Conservation (phyloP, 92 coral and sea anemone genomes). For the Porites rus region DNA sequence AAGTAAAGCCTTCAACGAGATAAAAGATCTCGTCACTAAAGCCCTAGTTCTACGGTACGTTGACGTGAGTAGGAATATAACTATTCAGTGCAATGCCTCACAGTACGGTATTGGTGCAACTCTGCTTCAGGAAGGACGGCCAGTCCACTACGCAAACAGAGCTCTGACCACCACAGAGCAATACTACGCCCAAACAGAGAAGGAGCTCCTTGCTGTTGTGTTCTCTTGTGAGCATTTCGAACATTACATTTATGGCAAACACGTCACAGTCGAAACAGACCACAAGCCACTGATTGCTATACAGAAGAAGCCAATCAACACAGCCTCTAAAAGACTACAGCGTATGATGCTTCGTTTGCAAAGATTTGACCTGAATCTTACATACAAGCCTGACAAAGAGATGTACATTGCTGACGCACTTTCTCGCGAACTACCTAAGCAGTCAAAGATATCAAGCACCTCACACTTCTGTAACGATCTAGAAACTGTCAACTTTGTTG, state of each 20-base stretch:
- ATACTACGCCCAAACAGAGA: constrained; percentile 55
- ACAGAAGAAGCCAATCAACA: background rate
- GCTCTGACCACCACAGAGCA: constrained; percentile 54
- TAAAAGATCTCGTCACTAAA: constrained; percentile 46
- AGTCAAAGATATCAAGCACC: constrained; percentile 1
- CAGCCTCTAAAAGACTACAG: constrained; percentile 6
- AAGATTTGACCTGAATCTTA: background rate
- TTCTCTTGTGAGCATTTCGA: constrained; percentile 53
- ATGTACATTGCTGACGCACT: constrained; percentile 38
- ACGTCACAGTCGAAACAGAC: constrained; percentile 44
- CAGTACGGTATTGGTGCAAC: constrained; percentile 58
- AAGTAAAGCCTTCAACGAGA: constrained; percentile 58
- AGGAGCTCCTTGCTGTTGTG: constrained; percentile 55
- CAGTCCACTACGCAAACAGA: constrained; percentile 52
- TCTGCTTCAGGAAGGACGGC: constrained; percentile 47
- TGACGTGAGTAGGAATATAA: constrained; percentile 51
- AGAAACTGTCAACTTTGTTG: constrained; percentile 32
- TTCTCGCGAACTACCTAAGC: constrained; percentile 23
- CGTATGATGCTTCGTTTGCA: constrained; percentile 7
- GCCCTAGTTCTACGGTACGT: constrained; percentile 60
- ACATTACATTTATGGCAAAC: constrained; percentile 60
- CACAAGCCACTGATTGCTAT: constrained; percentile 7
- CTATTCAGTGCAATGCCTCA: constrained; percentile 48
- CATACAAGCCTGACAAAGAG: no score
- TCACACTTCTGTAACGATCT: constrained; percentile 35